Conservation (phyloP, 1,140 invertebrate genomes). For the Conus ventricosus region DNA sequence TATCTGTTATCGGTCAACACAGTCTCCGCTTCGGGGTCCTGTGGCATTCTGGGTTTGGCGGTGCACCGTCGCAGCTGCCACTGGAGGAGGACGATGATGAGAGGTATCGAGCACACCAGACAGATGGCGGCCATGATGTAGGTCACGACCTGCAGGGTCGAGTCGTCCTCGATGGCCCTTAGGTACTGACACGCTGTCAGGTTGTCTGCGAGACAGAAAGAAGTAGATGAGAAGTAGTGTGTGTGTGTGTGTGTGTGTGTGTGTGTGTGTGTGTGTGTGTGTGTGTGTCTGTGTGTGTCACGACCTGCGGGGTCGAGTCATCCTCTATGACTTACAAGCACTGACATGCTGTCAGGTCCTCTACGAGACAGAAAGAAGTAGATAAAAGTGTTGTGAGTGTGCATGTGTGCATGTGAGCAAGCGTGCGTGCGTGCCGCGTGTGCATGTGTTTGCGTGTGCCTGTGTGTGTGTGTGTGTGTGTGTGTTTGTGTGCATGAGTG, state of each 20-base stretch:
- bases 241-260: not conserved
- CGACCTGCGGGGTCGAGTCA: no score
- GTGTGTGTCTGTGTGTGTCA: not conserved
- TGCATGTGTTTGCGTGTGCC: no score
- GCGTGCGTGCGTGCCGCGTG: no score
- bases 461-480: no score
- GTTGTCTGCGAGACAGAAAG: conserved; percentile 53
- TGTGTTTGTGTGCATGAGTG: no score
- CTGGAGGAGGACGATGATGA: conserved; percentile 59
- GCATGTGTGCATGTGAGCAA: not conserved
- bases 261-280: not conserved
- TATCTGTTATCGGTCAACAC: not conserved
- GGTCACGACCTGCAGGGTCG: conserved; percentile 59
- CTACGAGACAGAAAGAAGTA: no score
- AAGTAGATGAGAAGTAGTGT: not conserved
- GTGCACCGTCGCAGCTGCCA: conserved; percentile 52
- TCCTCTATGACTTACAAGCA: no score
- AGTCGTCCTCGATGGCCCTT: conserved; percentile 42
- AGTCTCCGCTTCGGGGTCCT: conserved; percentile 16
- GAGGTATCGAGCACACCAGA: conserved; percentile 59
- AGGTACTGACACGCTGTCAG: conserved; percentile 62
- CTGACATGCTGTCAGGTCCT: no score
- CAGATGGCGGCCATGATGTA: conserved; percentile 67
- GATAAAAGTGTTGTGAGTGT: not conserved
- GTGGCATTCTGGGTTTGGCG: not conserved